These are phyloP conservation scores for Mirounga angustirostris DNA, from an alignment of 2,113 vertebrate genomes.

Conservation along the genomic window DNA sequence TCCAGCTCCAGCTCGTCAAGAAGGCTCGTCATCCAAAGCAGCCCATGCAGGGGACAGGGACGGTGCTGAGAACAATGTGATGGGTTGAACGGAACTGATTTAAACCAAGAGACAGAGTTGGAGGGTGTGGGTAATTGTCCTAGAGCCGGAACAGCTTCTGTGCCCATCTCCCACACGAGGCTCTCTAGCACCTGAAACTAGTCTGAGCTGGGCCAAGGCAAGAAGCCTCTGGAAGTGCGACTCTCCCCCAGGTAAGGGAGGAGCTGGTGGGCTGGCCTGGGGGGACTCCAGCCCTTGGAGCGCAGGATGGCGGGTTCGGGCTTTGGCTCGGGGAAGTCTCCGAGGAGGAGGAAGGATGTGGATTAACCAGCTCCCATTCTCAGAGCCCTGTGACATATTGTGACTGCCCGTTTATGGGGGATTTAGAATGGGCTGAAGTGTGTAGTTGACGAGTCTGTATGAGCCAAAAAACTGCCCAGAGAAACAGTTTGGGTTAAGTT, in stretches of 20 bases:
- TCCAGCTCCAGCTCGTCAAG: not conserved
- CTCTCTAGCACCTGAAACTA: not conserved
- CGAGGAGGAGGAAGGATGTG: not conserved
- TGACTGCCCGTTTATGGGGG: not conserved
- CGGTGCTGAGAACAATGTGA: no score
- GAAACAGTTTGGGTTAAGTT: not conserved
- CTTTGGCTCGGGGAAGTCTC: no score
- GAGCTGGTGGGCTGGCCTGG: not conserved
- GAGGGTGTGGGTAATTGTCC: not conserved
- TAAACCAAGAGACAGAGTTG: not conserved
- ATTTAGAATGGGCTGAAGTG: not conserved
- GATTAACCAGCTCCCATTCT: not conserved
- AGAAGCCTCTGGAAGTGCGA: not conserved
- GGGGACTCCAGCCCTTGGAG: accelerated
- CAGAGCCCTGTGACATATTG: not conserved
- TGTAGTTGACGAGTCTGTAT: not conserved
- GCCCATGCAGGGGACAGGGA: no score
- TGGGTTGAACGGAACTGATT: not conserved
- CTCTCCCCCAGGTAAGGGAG: accelerated
- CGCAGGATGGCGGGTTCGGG: not conserved
- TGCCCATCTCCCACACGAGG: not conserved
- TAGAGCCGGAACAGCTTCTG: not conserved
- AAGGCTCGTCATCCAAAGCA: not conserved
- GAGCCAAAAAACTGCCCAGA: not conserved
- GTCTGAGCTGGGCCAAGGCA: not conserved